Evolutionary conservation across 2,888 invertebrate species (phyloP), one percentile per base, ranked within the genome.

Genomic region (Lasioglossum vierecki): DNA sequence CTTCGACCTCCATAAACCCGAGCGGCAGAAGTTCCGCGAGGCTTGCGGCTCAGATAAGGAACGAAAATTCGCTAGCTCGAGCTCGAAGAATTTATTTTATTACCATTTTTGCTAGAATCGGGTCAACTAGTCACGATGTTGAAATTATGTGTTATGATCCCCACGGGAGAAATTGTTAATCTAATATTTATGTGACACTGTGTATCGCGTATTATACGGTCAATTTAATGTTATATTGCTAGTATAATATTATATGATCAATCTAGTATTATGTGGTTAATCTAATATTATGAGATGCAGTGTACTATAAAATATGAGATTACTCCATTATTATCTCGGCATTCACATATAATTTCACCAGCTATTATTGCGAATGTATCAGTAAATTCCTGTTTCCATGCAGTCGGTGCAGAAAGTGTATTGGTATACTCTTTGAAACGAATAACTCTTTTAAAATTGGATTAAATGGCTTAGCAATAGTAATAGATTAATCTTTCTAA

Each of bases 41-140:
- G 63, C 35, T 15, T 26, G 22, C 44, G 26, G 30, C 26, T 13
- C 2, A 26, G n/a, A 49, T 66, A 41, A 53, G 53, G 68, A 66
- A 15, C 8, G n/a, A 41, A 53, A 70, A 57, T 75, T 70, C 70
- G n/a, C 44, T 30, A 60, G 57, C 8, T n/a, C 41, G 41, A 35
- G n/a, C 26, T 39, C 1, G 39, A 13, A n/a, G 22, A 39, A 76
- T 44, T 15, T 76, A 57, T 76, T 71, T 76, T 60, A 71, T 60
- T 57, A 5, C 5, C 26, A 26, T 26, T 60, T 60, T 26, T 26
- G 4, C 53, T 9, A 4, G 53, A 6, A 22, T 53, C 53, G 22
- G 8, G 3, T 53, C 53, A 22, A 5, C 53, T 22, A 2, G 8
- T 22, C 53, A 53, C 53, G 22, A 22, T 3, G 8, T 0, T 22